Evolutionary conservation across 2,888 invertebrate species (phyloP), one percentile per base, ranked within the genome.

Genomic region (Clostera curtula): DNA sequence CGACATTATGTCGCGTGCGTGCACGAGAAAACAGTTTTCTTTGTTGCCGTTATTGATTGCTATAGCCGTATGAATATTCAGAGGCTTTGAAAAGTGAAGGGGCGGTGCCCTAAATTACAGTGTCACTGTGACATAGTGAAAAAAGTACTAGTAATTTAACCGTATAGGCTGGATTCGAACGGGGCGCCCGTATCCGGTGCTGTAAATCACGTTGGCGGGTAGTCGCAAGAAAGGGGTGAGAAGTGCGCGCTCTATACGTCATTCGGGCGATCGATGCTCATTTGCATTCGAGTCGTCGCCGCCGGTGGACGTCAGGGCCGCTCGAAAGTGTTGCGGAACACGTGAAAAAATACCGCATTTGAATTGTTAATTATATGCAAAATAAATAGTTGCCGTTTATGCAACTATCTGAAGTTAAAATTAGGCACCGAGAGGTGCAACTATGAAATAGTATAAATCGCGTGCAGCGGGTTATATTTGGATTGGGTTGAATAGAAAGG

Each of bases 21-120:
- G 70, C 82, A 82, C 80, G 82, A 79, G 72, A 80, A 82, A 80
- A 76, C 74, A 74, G 79, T 74, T 75, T 62, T 75, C 74, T 75
- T 71, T 74, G 75, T 74, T 62, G 64, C 63, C 62, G 69, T 75
- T 83, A 83, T 83, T 80, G 82, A 83, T 82, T 80, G 74, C 77
- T 72, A 73, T 72, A 73, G 70, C 66, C 70, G 68, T 80, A 83
- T 83, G 80, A 83, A 83, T 83, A 82, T 83, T 83, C 83, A 83
- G 63, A 70, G 56, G 55, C 68, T 80, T 77, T 65, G 72, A 65
- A 73, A 79, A 75, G 73, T 72, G 69, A 72, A 69, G 74, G 71
- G 71, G 72, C 56, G 71, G 72, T 70, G 80, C 75, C 77, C 77
- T 77, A 76, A 79, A 82, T 80, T 79, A 79, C 64, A 64, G 74